phyloP scores from a whole-genome alignment of 1,140 invertebrate species.

The Aphaenogaster ashmeadi region DNA sequence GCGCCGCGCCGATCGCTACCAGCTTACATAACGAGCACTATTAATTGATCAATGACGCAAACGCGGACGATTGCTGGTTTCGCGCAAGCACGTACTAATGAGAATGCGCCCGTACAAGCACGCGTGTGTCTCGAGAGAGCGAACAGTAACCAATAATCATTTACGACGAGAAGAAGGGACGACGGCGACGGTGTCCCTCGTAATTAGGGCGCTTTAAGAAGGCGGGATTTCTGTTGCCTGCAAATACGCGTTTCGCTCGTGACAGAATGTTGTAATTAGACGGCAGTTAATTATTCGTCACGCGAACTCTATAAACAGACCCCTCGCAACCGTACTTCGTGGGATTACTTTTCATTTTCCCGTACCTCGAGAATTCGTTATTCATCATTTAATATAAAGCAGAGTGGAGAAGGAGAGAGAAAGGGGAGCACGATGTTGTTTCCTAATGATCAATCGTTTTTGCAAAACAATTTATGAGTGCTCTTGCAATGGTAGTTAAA shows the following conservation, averaged over 20 bases:
- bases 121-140: background rate
- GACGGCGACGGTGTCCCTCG: background rate
- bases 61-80: constrained; percentile 2
- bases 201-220: constrained; percentile 36
- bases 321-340: constrained; percentile 6
- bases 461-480: background rate
- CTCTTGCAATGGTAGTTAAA: background rate
- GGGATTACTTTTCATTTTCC: constrained; percentile 27
- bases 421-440: background rate
- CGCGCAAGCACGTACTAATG: constrained; percentile 18
- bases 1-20: background rate
- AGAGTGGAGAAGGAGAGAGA: background rate
- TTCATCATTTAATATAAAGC: constrained; percentile 40
- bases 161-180: background rate
- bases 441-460: background rate
- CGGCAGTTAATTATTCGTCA: constrained; percentile 47
- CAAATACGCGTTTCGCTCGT: background rate
- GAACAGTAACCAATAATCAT: background rate
- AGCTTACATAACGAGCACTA: constrained; percentile 24
- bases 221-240: background rate
- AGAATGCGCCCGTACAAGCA: background rate
- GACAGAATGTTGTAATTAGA: constrained; percentile 44
- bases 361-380: constrained; percentile 7
- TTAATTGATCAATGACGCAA: constrained; percentile 44
- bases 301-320: constrained; percentile 22